Conservation (phyloP, 2,888 invertebrate species). For the Hedychridium roseum region DNA sequence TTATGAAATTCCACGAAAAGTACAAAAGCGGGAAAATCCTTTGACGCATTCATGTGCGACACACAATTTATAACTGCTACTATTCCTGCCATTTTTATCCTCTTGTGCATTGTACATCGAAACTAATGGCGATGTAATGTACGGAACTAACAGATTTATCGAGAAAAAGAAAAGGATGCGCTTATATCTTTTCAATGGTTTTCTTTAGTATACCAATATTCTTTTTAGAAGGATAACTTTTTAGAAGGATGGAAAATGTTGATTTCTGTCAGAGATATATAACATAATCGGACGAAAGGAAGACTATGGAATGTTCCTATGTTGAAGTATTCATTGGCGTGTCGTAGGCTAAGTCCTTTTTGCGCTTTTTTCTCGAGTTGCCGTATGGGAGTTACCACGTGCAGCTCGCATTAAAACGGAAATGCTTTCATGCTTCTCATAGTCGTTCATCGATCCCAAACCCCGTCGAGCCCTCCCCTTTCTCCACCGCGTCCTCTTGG, state of each 20-base stretch:
- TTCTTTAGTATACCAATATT: too few relatives aligned
- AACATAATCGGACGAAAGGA: background rate
- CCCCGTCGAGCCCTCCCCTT: conserved; percentile 16
- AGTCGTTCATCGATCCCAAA: conserved; percentile 41
- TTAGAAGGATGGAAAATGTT: background rate
- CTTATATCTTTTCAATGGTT: too few relatives aligned
- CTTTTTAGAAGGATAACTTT: background rate
- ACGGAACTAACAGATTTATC: too few relatives aligned
- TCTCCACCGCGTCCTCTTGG: conserved; percentile 5
- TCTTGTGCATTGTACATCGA: too few relatives aligned
- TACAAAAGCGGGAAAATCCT: too few relatives aligned
- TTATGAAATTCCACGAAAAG: too few relatives aligned
- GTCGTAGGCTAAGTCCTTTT: background rate
- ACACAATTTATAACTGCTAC: too few relatives aligned
- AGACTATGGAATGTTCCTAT: background rate
- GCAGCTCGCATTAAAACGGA: conserved; percentile 43
- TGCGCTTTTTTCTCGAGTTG: conserved; percentile 2
- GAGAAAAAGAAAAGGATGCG: too few relatives aligned
- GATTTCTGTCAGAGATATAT: too few relatives aligned
- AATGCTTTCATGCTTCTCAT: conserved; percentile 47
- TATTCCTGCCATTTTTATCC: too few relatives aligned
- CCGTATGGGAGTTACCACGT: conserved; percentile 39
- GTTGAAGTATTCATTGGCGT: background rate
- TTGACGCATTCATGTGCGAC: too few relatives aligned
- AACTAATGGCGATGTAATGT: too few relatives aligned